Evolutionary conservation across 2,888 invertebrate genomes (phyloP), one percentile per base, ranked within the genome.

Genomic region (Melanotus villosus): DNA sequence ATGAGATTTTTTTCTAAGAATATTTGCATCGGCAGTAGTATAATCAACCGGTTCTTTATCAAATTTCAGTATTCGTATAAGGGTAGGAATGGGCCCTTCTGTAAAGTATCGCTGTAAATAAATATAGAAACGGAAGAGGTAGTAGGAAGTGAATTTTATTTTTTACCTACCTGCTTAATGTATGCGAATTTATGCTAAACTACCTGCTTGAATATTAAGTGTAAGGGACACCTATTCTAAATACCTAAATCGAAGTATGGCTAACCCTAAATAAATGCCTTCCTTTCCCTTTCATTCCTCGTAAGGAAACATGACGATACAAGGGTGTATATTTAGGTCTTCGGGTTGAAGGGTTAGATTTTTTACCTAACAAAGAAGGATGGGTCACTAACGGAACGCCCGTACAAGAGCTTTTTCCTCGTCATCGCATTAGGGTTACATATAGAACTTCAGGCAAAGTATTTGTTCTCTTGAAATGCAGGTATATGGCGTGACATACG

Each of bases 191-290:
- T 83, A 83, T 83, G 82, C 83, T 79, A 77, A 82, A 80, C 82
- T 85, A 85, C 85, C 85, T 85, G 85, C 84, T 83, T 84, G 84
- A 81, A 84, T 85, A 84, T 84, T 84, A 84, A 84, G 84, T 84
- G 85, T 83, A 84, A 84, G 81, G 82, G 84, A 85, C 84, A 84
- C 85, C 85, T 78, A 80, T 82, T 81, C 72, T 81, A 80, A 80
- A 83, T 80, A 79, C 77, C 80, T 77, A 80, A 82, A 80, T 80
- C 81, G 75, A 71, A 74, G 71, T 70, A 50, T 23, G 38, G 47
- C 52, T 57, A 36, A 63, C 69, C 64, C 57, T 65, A 38, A 59
- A 62, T 69, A 73, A 65, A 73, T 70, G 71, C 72, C 68, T 72
- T 65, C 70, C 67, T 72, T 71, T 72, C 65, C 68, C 66, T 75